Conservation (phyloP, 1,140 invertebrate species). For the Halyomorpha halys region DNA sequence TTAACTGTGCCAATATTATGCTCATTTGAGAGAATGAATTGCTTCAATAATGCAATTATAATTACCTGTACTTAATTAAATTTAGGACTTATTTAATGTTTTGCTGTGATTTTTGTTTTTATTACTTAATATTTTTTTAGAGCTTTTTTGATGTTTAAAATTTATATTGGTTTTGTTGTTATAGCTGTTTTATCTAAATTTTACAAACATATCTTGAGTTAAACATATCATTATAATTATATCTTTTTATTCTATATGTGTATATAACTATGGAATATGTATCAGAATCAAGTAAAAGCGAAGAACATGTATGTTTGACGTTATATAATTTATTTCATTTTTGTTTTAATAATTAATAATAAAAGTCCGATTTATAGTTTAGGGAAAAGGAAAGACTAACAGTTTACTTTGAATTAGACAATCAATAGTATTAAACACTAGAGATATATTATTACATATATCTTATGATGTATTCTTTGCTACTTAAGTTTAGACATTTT, state of each 20-base stretch:
- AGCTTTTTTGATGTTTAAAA: constrained; percentile 11
- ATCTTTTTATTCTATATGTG: constrained; percentile 2
- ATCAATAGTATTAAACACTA: constrained; percentile 29
- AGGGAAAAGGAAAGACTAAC: constrained; percentile 29
- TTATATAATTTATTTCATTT: constrained; percentile 16
- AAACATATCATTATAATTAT: constrained; percentile 20
- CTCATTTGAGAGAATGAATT: constrained; percentile 24
- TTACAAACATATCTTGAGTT: constrained; percentile 25
- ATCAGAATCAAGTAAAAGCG: neutral
- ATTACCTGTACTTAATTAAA: constrained; percentile 23
- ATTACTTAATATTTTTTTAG: constrained; percentile 19
- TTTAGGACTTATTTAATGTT: constrained; percentile 16
- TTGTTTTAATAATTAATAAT: constrained; percentile 3
- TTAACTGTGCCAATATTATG: constrained; percentile 26
- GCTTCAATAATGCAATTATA: constrained; percentile 22
- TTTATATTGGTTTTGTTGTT: constrained; percentile 6
- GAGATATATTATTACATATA: constrained; percentile 1
- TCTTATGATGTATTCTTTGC: constrained; percentile 11
- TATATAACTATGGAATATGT: constrained; percentile 7
- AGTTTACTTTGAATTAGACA: constrained; percentile 31
- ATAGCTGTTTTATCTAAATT: constrained; percentile 17
- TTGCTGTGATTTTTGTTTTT: constrained; percentile 25
- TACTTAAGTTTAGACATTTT: constrained; percentile 16
- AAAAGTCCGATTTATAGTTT: constrained; percentile 26
- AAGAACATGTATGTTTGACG: neutral